Evolutionary conservation across 1,140 invertebrate genomes (phyloP).

Genomic region (Latrodectus geometricus): DNA sequence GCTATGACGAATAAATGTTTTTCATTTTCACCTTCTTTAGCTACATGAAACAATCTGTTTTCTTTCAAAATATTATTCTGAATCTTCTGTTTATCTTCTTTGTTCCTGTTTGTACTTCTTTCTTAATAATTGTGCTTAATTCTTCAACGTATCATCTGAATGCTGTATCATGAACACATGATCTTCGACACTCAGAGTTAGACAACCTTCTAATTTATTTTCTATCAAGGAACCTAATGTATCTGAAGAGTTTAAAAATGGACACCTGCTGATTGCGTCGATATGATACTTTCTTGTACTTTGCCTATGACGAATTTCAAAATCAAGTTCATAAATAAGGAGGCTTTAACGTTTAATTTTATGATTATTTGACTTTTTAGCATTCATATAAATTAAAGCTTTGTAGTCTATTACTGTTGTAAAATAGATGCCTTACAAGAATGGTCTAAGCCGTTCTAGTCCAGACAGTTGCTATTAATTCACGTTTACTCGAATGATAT

Average conservation of each 20-base stretch:
- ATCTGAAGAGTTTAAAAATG: constrained; percentile 10
- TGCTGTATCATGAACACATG: background rate
- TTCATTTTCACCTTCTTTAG: background rate
- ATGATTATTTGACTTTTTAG: background rate
- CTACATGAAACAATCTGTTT: background rate
- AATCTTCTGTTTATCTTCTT: too few relatives aligned
- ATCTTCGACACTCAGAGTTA: background rate
- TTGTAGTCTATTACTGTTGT: background rate
- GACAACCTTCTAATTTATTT: constrained; percentile 20
- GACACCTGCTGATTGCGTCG: background rate
- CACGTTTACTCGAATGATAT: too few relatives aligned
- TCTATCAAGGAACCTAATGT: background rate
- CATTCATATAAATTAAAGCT: background rate
- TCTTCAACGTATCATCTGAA: too few relatives aligned
- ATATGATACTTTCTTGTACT: constrained; percentile 10
- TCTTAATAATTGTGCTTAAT: too few relatives aligned
- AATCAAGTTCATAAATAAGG: constrained; percentile 17
- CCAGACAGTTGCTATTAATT: too few relatives aligned
- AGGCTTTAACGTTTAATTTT: constrained; percentile 3
- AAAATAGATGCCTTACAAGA: constrained; percentile 11
- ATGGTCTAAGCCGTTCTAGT: too few relatives aligned
- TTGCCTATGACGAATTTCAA: background rate
- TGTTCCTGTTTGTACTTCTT: background rate
- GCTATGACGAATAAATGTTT: constrained; percentile 1
- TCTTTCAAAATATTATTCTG: background rate